These are phyloP conservation scores for Papilio polytes DNA, from an alignment of 1,140 invertebrate genomes.

Conservation along the genomic window DNA sequence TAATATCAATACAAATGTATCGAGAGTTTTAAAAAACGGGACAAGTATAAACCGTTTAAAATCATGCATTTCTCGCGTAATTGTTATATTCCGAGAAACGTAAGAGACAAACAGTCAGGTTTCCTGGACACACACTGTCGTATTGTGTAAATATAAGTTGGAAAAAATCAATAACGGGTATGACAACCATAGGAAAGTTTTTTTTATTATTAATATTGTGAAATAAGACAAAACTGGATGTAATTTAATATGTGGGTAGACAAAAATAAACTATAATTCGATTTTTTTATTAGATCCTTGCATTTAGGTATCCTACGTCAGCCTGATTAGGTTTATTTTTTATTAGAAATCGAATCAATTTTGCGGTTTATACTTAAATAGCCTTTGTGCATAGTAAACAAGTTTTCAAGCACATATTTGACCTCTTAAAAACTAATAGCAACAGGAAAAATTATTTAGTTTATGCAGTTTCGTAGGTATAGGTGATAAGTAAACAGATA, in stretches of 20 bases:
- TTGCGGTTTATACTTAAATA: no score
- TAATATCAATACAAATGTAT: no score
- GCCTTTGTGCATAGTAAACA: no score
- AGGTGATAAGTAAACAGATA: no score
- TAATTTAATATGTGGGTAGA: not conserved
- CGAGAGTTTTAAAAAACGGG: not conserved
- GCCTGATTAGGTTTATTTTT: no score
- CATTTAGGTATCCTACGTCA: no score
- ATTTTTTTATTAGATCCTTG: not conserved
- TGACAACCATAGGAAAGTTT: not conserved
- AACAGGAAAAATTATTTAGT: no score
- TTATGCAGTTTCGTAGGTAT: no score
- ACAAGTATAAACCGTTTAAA: not conserved
- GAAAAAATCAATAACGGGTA: not conserved
- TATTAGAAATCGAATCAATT: no score
- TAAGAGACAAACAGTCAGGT: not conserved
- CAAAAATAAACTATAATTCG: not conserved
- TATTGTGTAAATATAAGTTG: conserved; percentile 1
- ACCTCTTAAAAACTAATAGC: no score
- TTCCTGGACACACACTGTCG: conserved; percentile 8
- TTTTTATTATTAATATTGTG: not conserved
- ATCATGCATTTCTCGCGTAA: not conserved
- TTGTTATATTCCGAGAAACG: not conserved
- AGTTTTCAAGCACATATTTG: no score
- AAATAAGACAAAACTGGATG: not conserved